Conservation (phyloP, 2,113 vertebrate genomes). For the Gadus macrocephalus region DNA sequence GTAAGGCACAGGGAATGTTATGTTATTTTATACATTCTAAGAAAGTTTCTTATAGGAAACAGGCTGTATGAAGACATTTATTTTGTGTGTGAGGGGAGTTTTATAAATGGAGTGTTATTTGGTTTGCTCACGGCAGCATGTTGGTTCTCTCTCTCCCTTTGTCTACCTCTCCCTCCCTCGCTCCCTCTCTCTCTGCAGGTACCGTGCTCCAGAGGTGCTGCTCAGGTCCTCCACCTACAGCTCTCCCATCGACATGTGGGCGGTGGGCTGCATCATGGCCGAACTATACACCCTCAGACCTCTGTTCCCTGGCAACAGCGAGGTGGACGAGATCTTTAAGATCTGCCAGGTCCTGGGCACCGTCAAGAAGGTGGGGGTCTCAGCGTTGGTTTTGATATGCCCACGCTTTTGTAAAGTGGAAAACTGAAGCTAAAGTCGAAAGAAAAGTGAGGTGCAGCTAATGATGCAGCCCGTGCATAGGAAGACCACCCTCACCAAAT, state of each 20-base stretch:
- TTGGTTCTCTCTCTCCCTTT: background rate
- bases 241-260: conserved; percentile 96
- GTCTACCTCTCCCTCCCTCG: background rate
- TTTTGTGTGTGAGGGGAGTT: background rate
- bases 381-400: too few species aligned
- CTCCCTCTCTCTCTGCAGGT: conserved; percentile 72
- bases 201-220: conserved; percentile 95
- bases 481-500: too few species aligned
- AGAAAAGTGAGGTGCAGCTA: too few species aligned
- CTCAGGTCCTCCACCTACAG: conserved; percentile 87
- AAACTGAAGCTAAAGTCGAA: too few species aligned
- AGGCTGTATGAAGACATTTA: too few species aligned
- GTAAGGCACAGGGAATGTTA: too few species aligned
- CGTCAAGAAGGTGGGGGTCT: conserved; percentile 84
- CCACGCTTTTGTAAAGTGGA: background rate
- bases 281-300: conserved; percentile 93
- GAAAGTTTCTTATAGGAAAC: too few species aligned
- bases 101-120: too few species aligned
- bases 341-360: conserved; percentile 98
- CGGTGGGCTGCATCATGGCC: conserved; percentile 97
- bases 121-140: too few species aligned
- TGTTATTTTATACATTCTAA: too few species aligned
- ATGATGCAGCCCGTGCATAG: too few species aligned
- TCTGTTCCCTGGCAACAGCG: conserved; percentile 96
- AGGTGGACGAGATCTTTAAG: conserved; percentile 98